Evolutionary conservation across 2,888 invertebrate genomes (phyloP).

Genomic region (Mylabris sibirica): DNA sequence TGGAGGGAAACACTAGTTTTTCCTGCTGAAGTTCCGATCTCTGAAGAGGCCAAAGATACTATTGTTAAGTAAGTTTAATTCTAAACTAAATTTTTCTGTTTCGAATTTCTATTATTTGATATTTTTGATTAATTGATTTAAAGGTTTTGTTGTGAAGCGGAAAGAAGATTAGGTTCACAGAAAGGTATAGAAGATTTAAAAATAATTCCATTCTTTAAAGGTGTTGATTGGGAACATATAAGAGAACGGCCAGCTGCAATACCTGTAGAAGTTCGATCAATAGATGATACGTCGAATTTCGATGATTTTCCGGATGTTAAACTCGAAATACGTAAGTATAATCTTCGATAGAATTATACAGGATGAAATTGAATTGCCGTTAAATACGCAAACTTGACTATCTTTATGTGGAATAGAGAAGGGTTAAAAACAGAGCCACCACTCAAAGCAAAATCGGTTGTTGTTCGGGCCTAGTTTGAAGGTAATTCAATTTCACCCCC

Average conservation of each 20-base stretch:
- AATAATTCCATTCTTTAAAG: conserved; percentile 91
- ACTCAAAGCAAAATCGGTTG: too few species aligned
- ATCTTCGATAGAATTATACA: neutral
- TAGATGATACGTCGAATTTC: conserved; percentile 99
- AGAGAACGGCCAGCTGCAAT: conserved; percentile 98
- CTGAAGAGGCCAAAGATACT: conserved; percentile 95
- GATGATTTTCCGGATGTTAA: conserved; percentile 99
- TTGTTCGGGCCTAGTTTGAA: too few species aligned
- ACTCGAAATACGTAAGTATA: conserved; percentile 92
- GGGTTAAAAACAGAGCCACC: too few species aligned
- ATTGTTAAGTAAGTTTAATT: conserved; percentile 71
- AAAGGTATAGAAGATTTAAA: conserved; percentile 95
- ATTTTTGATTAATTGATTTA: neutral
- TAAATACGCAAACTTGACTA: too few species aligned
- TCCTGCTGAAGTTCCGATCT: conserved; percentile 99
- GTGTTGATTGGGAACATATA: conserved; percentile 99
- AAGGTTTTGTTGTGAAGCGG: conserved; percentile 96
- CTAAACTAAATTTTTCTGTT: too few species aligned
- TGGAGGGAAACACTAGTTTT: conserved; percentile 99
- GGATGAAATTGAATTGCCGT: too few species aligned
- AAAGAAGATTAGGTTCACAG: conserved; percentile 88
- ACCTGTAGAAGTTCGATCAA: conserved; percentile 96
- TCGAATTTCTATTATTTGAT: neutral
- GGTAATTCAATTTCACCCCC: too few species aligned
- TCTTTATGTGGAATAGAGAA: too few species aligned